A percentile compares a stretch with the other conserved stretches of the same genome.
These are phyloP conservation scores for Trichonephila clavata DNA, from an alignment of 1,140 invertebrate species.

Conservation along the genomic window DNA sequence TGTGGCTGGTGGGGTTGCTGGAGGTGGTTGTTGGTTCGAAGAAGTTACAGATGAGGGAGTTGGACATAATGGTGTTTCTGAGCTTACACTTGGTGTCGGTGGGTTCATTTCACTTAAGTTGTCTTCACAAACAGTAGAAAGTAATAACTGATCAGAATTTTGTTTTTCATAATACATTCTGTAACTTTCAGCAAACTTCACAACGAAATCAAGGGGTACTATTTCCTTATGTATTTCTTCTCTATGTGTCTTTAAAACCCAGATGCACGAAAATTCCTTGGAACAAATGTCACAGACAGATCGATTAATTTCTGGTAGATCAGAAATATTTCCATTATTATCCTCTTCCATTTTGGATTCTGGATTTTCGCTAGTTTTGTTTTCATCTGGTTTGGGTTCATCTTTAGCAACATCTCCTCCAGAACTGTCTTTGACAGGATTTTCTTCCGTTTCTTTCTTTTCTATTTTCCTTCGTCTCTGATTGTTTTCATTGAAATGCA, in stretches of 20 bases:
- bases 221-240: slow-evolving; percentile 96
- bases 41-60: slow-evolving; percentile 71
- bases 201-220: slow-evolving; percentile 92
- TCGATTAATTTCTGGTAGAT: slow-evolving; percentile 87
- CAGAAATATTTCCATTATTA: slow-evolving; percentile 76
- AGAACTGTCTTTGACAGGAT: slow-evolving; percentile 6
- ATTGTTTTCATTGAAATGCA: slow-evolving; percentile 97
- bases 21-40: slow-evolving; percentile 29
- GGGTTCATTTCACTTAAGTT: slow-evolving; percentile 55
- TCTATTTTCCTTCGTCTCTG: slow-evolving; percentile 81
- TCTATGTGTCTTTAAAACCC: slow-evolving; percentile 96
- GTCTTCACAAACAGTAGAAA: slow-evolving; percentile 22
- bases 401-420: not conserved
- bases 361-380: slow-evolving; percentile 76
- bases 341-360: slow-evolving; percentile 75
- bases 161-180: slow-evolving; percentile 92
- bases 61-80: slow-evolving; percentile 67
- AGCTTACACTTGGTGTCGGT: slow-evolving; percentile 46
- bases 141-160: slow-evolving; percentile 68
- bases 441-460: slow-evolving; percentile 77
- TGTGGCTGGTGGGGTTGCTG: slow-evolving; percentile 67
- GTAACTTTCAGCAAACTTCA: slow-evolving; percentile 94
- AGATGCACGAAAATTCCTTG: slow-evolving; percentile 96
- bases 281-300: slow-evolving; percentile 92
- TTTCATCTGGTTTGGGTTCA: not conserved